Conservation (phyloP, 1,140 invertebrate genomes). For the Apis laboriosa region DNA sequence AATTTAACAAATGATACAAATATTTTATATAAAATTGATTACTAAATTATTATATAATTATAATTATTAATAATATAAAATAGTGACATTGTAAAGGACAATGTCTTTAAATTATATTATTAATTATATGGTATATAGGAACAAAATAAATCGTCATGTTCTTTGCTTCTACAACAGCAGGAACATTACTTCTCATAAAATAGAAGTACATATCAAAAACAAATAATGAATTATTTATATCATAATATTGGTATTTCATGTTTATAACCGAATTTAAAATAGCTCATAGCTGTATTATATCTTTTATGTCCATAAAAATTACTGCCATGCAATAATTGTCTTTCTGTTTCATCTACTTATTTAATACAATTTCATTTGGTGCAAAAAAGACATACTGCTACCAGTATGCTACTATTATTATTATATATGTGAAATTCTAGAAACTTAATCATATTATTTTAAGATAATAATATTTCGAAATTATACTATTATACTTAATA, state of each 20-base stretch:
- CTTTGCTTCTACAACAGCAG: conserved; percentile 57
- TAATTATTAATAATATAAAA: conserved; percentile 28
- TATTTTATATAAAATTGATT: conserved; percentile 50
- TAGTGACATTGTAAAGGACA: neutral
- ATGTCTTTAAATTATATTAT: conserved; percentile 39
- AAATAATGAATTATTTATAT: conserved; percentile 44
- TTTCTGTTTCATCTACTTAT: conserved; percentile 12
- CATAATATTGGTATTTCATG: conserved; percentile 2
- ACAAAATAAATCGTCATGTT: conserved; percentile 63
- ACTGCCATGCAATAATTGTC: conserved; percentile 5
- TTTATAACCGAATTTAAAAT: neutral
- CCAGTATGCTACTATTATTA: neutral
- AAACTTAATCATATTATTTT: conserved; percentile 5
- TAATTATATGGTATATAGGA: conserved; percentile 50
- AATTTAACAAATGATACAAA: conserved; percentile 55
- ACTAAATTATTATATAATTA: conserved; percentile 38
- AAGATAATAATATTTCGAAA: conserved; percentile 25
- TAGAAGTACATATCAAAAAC: conserved; percentile 40
- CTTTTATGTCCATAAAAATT: neutral
- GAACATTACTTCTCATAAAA: conserved; percentile 60
- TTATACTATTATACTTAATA: conserved; percentile 39
- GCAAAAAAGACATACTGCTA: neutral
- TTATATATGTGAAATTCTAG: conserved; percentile 4
- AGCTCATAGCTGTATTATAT: neutral
- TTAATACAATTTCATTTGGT: conserved; percentile 1